Conservation (phyloP, 2,888 invertebrate genomes). For the Watsonalla cultraria region DNA sequence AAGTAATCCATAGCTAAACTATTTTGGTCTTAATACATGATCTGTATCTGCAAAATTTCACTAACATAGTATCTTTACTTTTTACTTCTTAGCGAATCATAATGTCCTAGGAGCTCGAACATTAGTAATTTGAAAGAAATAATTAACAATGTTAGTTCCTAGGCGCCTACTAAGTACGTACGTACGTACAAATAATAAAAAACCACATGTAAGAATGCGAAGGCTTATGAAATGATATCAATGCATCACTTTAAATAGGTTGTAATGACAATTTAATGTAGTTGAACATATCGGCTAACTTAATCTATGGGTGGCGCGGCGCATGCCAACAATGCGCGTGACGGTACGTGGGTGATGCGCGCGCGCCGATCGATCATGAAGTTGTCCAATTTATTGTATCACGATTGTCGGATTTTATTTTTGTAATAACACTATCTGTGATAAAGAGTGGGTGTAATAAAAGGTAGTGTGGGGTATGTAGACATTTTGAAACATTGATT, state of each 20-base stretch:
- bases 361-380: conserved; percentile 63
- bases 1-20: neutral
- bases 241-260: conserved; percentile 26
- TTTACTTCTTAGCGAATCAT: too few relatives aligned
- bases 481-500: conserved; percentile 29
- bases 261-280: conserved; percentile 33
- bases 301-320: conserved; percentile 17
- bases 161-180: too few relatives aligned
- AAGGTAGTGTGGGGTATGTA: neutral
- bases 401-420: conserved; percentile 51
- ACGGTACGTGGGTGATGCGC: conserved; percentile 63
- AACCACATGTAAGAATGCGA: conserved; percentile 10
- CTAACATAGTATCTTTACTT: too few relatives aligned
- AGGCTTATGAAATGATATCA: conserved; percentile 15
- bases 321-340: conserved; percentile 41
- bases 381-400: conserved; percentile 59
- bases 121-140: too few relatives aligned
- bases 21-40: too few relatives aligned
- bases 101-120: too few relatives aligned
- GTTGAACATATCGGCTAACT: conserved; percentile 22
- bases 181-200: too few relatives aligned
- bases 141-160: too few relatives aligned
- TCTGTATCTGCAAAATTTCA: too few relatives aligned
- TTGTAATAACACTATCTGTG: conserved; percentile 46
- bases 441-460: conserved; percentile 32